Evolutionary conservation across 1,140 invertebrate genomes (phyloP).

Genomic region (Conopomorpha cramerella): DNA sequence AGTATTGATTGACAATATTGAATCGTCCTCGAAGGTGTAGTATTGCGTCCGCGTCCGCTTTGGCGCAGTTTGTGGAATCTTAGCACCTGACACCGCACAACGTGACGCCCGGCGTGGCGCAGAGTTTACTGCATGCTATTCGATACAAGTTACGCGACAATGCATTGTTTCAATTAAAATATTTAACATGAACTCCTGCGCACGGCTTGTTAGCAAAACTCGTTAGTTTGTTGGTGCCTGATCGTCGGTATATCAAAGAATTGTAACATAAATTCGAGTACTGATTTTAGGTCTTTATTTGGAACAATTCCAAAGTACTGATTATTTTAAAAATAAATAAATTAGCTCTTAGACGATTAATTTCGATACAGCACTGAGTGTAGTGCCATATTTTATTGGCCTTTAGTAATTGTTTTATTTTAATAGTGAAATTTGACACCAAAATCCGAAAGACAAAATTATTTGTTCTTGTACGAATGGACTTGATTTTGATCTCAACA

Average conservation of each 20-base stretch:
- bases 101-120: too few relatives aligned
- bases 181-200: too few relatives aligned
- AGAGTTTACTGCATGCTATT: too few relatives aligned
- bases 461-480: slow-evolving; percentile 24
- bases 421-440: slow-evolving; percentile 51
- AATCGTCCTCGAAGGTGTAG: too few relatives aligned
- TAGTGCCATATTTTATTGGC: slow-evolving; percentile 57
- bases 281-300: slow-evolving; percentile 25
- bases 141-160: too few relatives aligned
- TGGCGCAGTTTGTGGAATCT: too few relatives aligned
- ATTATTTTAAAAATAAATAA: slow-evolving; percentile 42
- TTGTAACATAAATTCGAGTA: slow-evolving; percentile 15
- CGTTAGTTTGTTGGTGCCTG: slow-evolving; percentile 59
- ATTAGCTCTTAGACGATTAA: slow-evolving; percentile 32
- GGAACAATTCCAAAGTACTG: slow-evolving; percentile 51
- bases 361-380: slow-evolving; percentile 38
- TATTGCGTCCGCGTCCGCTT: too few relatives aligned
- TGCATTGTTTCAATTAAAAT: too few relatives aligned
- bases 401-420: slow-evolving; percentile 36
- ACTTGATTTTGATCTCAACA: slow-evolving; percentile 47
- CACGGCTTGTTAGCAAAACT: too few relatives aligned
- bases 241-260: slow-evolving; percentile 21
- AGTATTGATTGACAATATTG: too few relatives aligned
- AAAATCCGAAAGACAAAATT: slow-evolving; percentile 44
- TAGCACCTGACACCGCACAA: too few relatives aligned